These are phyloP conservation scores for Potamilus streckersoni DNA, from an alignment of 1,140 invertebrate genomes.

Conservation along the genomic window DNA sequence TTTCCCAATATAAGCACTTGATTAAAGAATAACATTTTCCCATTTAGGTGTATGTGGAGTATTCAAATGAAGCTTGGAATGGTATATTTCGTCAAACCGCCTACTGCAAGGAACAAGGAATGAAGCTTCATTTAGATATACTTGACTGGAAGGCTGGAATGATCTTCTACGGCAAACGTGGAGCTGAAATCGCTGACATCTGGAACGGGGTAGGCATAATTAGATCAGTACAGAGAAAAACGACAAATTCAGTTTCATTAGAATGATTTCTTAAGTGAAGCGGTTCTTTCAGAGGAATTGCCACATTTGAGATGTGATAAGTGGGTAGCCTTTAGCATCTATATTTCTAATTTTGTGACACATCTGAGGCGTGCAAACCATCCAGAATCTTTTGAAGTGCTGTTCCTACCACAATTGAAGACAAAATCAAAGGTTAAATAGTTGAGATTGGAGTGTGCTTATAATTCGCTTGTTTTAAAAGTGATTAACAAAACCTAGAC, in stretches of 20 bases:
- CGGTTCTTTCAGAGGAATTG: background rate
- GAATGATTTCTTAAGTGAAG: constrained; percentile 2
- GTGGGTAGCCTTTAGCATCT: no score
- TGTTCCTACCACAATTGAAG: no score
- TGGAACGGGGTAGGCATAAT: constrained; percentile 38
- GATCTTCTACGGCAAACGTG: constrained; percentile 47
- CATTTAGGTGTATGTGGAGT: constrained; percentile 48
- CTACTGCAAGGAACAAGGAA: constrained; percentile 41
- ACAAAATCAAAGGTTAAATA: no score
- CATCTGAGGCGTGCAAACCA: no score
- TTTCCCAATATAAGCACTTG: background rate
- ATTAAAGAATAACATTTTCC: background rate
- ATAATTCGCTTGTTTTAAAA: no score
- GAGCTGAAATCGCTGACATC: constrained; percentile 40
- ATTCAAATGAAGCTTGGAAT: constrained; percentile 59
- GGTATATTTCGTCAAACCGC: constrained; percentile 47
- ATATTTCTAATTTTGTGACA: no score
- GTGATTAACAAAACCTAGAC: no score
- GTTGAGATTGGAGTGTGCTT: no score
- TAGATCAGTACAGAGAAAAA: no score
- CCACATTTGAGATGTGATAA: background rate
- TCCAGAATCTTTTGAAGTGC: no score
- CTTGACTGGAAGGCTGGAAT: constrained; percentile 40
- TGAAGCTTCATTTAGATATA: constrained; percentile 27
- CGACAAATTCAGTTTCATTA: background rate